Base-by-base conservation (phyloP, 2,113 vertebrate genomes). In the Aepyceros melampus region DNA sequence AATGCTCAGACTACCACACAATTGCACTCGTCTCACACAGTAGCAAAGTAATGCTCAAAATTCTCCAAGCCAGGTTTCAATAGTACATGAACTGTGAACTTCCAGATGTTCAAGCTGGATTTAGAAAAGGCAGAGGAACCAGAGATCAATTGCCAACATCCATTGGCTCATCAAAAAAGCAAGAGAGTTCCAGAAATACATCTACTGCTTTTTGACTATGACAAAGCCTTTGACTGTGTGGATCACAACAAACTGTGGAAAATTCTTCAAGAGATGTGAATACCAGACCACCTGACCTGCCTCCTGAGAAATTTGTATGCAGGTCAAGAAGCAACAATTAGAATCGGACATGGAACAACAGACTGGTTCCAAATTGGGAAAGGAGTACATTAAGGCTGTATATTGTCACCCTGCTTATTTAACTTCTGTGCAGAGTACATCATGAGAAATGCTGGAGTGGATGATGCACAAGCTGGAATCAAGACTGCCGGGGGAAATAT, bases 391-490 rank as follows among this genome's bases (percentile, higher is more conserved):
- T 8, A n/a, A 64, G 31, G 31, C 62, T 64, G 3, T 33, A n/a
- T 64, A 64, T 64, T n/a, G 62, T 64, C 62, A 64, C 62, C 15
- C 62, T n/a, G 62, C 62, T 64, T 64, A 17, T 64, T 64, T 64
- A n/a, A n/a, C 62, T 17, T 64, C 7, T 64, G 2, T n/a, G 7
- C 62, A n/a, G 31, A 64, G 62, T 64, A 64, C 15, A 64, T 64
- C 3, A 17, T n/a, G 31, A 8, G 7, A 64, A 64, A n/a, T 4
- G 31, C 7, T 2, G 1, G 62, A 7, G 3, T 64, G 31, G 15
- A 33, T 2, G 31, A 64, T 0, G 31, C 31, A 64, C 62, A 64
- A 8, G 62, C 62, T 64, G 62, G 62, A 64, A 17, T 64, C 31
- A 33, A 64, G 62, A 64, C 8, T 64, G 0, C 15, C 7, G 3